Evolutionary conservation across 1,140 invertebrate genomes (phyloP).

Genomic region (Holotrichia oblita): DNA sequence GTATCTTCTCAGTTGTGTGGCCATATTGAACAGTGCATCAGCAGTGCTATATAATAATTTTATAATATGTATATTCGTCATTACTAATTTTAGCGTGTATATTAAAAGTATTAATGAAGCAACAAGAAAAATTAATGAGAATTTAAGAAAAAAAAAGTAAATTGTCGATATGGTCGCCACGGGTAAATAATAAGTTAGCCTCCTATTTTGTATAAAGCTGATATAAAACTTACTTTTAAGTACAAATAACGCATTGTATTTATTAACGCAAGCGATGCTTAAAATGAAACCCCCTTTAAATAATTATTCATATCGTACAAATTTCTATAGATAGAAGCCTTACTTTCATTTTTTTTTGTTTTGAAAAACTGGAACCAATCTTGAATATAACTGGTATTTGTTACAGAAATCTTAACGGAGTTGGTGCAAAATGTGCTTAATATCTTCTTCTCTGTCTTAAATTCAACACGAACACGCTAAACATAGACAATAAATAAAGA

Average conservation of each 20-base stretch:
- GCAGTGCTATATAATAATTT: constrained; percentile 32
- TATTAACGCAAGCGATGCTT: constrained; percentile 36
- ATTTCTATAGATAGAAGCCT: too few species aligned
- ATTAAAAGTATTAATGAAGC: constrained; percentile 28
- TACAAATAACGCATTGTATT: constrained; percentile 46
- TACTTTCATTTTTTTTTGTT: too few species aligned
- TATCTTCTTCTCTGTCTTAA: too few species aligned
- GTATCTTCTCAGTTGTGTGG: constrained; percentile 38
- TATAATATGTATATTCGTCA: constrained; percentile 39
- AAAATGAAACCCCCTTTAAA: not conserved
- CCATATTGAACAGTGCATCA: constrained; percentile 37
- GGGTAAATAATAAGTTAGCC: constrained; percentile 42
- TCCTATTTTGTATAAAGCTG: constrained; percentile 47
- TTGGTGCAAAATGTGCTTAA: too few species aligned
- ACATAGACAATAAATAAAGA: too few species aligned
- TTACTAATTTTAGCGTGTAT: constrained; percentile 33
- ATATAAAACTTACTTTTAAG: constrained; percentile 45
- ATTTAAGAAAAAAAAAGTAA: constrained; percentile 29
- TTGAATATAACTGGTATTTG: not conserved
- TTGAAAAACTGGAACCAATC: not conserved
- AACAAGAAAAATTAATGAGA: constrained; percentile 32
- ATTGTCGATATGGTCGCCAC: constrained; percentile 39
- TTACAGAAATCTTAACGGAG: too few species aligned
- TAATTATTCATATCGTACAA: too few species aligned
- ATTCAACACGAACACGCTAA: too few species aligned